phyloP scores from a whole-genome alignment of 1,140 invertebrate genomes.

The Brachionus rubens region DNA sequence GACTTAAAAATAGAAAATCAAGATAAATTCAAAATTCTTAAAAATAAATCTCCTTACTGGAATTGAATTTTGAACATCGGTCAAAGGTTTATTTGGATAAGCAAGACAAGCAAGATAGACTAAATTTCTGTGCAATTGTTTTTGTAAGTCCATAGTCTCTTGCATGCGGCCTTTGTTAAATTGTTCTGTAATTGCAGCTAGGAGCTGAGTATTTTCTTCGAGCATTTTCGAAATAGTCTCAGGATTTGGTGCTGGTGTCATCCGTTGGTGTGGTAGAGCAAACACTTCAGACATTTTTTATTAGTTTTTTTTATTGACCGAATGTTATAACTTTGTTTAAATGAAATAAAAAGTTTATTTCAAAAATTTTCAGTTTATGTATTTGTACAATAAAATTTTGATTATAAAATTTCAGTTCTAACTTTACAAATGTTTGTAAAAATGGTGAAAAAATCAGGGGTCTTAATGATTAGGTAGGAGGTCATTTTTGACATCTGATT shows the following conservation, averaged over 20 bases:
- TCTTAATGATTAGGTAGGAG: no score
- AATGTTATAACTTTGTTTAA: no score
- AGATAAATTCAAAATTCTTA: neutral
- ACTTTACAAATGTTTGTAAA: no score
- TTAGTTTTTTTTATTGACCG: no score
- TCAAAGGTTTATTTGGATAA: conserved; percentile 39
- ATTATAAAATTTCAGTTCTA: no score
- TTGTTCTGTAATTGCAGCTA: conserved; percentile 26
- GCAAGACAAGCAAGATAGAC: conserved; percentile 39
- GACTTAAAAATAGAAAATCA: neutral
- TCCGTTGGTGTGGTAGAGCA: conserved; percentile 34
- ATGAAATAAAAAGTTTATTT: no score
- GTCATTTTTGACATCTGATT: no score
- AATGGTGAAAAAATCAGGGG: no score
- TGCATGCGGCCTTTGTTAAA: conserved; percentile 42
- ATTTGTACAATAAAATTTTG: no score
- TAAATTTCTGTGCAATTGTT: conserved; percentile 39
- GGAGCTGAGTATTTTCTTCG: conserved; percentile 30
- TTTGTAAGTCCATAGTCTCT: conserved; percentile 39
- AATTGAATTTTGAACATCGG: conserved; percentile 27
- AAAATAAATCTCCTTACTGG: neutral
- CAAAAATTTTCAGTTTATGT: no score
- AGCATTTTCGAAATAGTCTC: conserved; percentile 43
- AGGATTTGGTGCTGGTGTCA: conserved; percentile 19
- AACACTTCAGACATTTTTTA: conserved; percentile 42